A percentile compares a stretch with the other conserved stretches of the same genome.
phyloP scores from a whole-genome alignment of 2,888 invertebrate species.

The Scelioninae gen. 1 region DNA sequence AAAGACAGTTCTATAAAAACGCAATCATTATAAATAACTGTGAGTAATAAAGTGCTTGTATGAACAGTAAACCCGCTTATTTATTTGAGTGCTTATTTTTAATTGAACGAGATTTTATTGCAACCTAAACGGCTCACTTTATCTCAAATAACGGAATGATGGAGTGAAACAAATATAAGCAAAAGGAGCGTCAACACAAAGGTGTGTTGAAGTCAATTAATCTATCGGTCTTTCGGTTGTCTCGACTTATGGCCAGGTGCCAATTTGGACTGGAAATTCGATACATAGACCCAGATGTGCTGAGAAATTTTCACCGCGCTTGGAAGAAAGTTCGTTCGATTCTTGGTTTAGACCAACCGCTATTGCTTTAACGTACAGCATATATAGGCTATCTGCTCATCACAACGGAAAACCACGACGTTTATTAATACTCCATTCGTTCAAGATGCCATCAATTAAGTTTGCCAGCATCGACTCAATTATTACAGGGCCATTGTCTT shows the following conservation, averaged over 20 bases:
- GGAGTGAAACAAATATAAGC: background rate
- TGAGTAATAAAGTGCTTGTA: background rate
- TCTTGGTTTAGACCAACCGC: slow-evolving; percentile 26
- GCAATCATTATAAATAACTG: slow-evolving; percentile 3
- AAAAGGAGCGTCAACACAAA: slow-evolving; percentile 62
- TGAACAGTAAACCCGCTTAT: background rate
- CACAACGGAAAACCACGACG: slow-evolving; percentile 23
- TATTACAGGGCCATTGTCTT: slow-evolving; percentile 44
- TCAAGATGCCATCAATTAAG: slow-evolving; percentile 34
- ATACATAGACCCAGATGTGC: slow-evolving; percentile 71
- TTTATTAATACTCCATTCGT: slow-evolving; percentile 45
- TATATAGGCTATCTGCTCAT: slow-evolving; percentile 23
- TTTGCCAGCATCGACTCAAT: slow-evolving; percentile 36
- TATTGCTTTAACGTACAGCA: slow-evolving; percentile 43
- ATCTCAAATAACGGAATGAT: background rate
- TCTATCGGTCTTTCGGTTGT: slow-evolving; percentile 73
- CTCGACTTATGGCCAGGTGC: slow-evolving; percentile 71
- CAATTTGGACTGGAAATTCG: slow-evolving; percentile 73
- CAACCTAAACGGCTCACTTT: background rate
- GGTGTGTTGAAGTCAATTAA: slow-evolving; percentile 77
- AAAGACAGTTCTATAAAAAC: slow-evolving; percentile 6
- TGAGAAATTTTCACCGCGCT: slow-evolving; percentile 55
- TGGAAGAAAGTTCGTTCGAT: slow-evolving; percentile 45
- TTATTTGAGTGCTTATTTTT: background rate
- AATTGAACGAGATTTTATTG: background rate